Evolutionary conservation across 2,797 vertebrate genomes (phyloP), one percentile per base, ranked within the genome.

Genomic region (Pyrocephalus nanus): DNA sequence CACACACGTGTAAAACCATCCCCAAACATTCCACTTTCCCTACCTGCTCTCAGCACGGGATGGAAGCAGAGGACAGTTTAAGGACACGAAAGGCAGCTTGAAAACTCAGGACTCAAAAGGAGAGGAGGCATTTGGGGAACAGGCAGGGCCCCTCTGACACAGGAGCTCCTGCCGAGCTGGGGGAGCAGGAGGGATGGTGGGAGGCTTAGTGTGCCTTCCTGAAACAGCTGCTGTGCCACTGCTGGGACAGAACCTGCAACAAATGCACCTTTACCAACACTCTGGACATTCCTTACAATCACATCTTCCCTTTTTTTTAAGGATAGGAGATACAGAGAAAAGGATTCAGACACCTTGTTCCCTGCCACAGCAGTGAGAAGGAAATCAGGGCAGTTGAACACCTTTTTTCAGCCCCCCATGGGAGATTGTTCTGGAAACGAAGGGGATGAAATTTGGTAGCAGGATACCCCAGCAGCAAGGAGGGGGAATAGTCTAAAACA

Each of bases 231-330:
- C 72, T 77, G 64, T 21, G 43, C 25, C 53, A 22, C 38, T 43
- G 76, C 64, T 18, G 32, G 40, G 51, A 45, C 23, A 53, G 67
- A 61, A 61, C 9, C 58, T 27, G 1, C 30, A 79, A 72, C 71
- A 48, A 42, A 47, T 0, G 25, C 47, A 57, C 25, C 1, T 0
- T 4, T 2, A 55, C 27, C 6, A 2, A 0, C 11, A 67, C 53
- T 40, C 32, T 34, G 23, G 69, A 67, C 15, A 5, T 4, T 40
- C n/a, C 51, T 26, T 10, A 65, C 5, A 21, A 30, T 43, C n/a
- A 7, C 3, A 11, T 5, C 75, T 14, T 43, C 12, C 34, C 29
- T 14, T 32, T 22, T 40, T 36, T 45, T n/a, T 2, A 22, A 61
- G 36, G 29, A 26, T 3, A 71, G 47, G 23, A 69, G 47, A 69